Percentiles rank a stretch among this genome's conserved stretches.
These are phyloP conservation scores for Elmis aenea DNA, from an alignment of 2,888 invertebrate species.

Conservation along the genomic window DNA sequence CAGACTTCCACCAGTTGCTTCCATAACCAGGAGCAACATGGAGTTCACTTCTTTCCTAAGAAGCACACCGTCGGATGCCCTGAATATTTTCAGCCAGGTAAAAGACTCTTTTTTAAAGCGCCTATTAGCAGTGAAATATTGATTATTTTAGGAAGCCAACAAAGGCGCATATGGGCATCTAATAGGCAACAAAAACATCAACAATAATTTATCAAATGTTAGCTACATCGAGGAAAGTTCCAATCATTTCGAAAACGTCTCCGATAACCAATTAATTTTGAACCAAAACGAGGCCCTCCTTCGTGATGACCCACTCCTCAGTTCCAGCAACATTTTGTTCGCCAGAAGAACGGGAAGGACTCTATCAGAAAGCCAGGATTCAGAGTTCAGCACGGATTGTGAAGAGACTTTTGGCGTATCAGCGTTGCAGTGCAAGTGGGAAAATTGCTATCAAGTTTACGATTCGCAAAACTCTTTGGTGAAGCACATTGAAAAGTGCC, in stretches of 20 bases:
- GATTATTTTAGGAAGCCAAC: constrained; percentile 2
- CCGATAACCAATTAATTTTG: constrained; percentile 45
- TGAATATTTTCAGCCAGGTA: constrained; percentile 19
- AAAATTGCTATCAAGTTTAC: constrained; percentile 76
- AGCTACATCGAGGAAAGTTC: constrained; percentile 12
- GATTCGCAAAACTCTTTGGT: constrained; percentile 75
- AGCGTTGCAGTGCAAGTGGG: constrained; percentile 73
- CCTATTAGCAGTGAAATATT: neutral
- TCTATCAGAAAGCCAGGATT: constrained; percentile 16
- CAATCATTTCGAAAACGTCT: constrained; percentile 7
- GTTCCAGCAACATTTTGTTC: constrained; percentile 24
- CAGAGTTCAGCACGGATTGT: constrained; percentile 23
- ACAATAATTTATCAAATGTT: constrained; percentile 27
- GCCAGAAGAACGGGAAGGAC: constrained; percentile 17
- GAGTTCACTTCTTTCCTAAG: constrained; percentile 40
- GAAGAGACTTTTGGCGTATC: constrained; percentile 25
- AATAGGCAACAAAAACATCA: constrained; percentile 31
- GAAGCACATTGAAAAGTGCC: constrained; percentile 77
- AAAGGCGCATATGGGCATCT: constrained; percentile 34
- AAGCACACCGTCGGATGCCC: constrained; percentile 28
- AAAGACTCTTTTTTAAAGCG: constrained; percentile 1
- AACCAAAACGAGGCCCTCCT: constrained; percentile 45
- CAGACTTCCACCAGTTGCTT: constrained; percentile 34
- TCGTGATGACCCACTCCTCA: constrained; percentile 39
- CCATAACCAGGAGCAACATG: constrained; percentile 33